These are phyloP conservation scores for Drosophila seclusa DNA, from an alignment of 2,888 invertebrate genomes.

Conservation along the genomic window DNA sequence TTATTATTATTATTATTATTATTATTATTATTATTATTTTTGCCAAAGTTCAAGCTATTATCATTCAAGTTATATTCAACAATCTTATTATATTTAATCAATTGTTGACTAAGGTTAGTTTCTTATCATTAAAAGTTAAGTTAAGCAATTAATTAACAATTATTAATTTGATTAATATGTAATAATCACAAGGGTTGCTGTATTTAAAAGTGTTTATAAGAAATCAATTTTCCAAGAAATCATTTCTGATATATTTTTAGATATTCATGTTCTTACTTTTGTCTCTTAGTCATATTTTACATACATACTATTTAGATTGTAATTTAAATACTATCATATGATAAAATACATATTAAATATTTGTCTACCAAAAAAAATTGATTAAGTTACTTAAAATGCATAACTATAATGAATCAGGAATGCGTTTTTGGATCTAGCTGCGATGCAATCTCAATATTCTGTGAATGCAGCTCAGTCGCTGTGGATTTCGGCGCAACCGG, in stretches of 20 bases:
- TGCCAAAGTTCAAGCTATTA: no score
- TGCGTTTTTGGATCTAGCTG: conserved; percentile 1
- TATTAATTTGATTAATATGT: neutral
- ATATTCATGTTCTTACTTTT: neutral
- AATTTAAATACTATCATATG: neutral
- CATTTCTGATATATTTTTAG: neutral
- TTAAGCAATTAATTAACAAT: neutral
- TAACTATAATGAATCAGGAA: neutral
- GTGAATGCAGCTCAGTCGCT: neutral
- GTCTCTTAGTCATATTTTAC: neutral
- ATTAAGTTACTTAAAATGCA: conserved; percentile 1
- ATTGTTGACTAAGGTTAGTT: neutral
- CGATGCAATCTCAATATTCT: neutral
- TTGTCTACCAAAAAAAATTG: neutral
- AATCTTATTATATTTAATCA: neutral
- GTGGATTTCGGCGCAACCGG: neutral
- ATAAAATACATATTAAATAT: conserved; percentile 4
- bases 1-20: conserved; percentile 3
- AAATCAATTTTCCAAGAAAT: neutral
- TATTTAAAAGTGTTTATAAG: neutral
- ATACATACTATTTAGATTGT: neutral
- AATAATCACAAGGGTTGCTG: neutral
- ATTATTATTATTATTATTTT: neutral
- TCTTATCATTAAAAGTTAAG: neutral
- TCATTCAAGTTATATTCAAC: neutral